A percentile compares a stretch with the other conserved stretches of the same genome.
Evolutionary conservation across 2,888 invertebrate genomes (phyloP).

Genomic region (Neoscelio sp.): DNA sequence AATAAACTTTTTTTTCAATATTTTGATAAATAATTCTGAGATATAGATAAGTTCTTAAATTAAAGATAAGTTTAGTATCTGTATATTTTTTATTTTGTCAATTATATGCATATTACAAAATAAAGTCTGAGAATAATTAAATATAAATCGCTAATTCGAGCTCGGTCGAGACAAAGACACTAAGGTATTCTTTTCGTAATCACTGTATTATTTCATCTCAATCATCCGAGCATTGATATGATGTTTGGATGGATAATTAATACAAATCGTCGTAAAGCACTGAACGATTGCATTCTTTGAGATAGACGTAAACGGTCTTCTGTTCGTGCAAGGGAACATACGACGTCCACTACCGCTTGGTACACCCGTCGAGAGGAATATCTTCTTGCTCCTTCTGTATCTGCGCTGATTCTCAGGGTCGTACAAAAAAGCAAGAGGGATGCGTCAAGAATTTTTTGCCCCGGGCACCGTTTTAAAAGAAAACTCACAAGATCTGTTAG

Average conservation of each 20-base stretch:
- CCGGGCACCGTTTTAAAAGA: constrained; percentile 5
- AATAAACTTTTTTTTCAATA: not conserved
- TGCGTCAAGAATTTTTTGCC: constrained; percentile 16
- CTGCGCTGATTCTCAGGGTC: constrained; percentile 20
- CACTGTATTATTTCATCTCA: constrained; percentile 19
- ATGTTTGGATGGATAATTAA: constrained; percentile 69
- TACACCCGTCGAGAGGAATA: constrained; percentile 22
- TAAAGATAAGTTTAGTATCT: no score
- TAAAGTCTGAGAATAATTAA: constrained; percentile 14
- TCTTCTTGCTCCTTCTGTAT: constrained; percentile 44
- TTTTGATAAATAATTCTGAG: no score
- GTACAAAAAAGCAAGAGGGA: constrained; percentile 15
- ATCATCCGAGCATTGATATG: constrained; percentile 16
- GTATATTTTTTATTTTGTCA: no score
- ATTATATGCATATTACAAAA: no score
- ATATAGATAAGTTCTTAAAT: no score
- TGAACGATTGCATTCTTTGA: constrained; percentile 60
- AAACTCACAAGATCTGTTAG: constrained; percentile 1
- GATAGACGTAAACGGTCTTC: constrained; percentile 71
- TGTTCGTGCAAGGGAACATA: constrained; percentile 60
- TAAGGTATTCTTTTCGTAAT: not conserved
- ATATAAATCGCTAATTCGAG: not conserved
- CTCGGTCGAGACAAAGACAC: not conserved
- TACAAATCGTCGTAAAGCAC: constrained; percentile 66
- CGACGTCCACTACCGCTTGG: constrained; percentile 28